Conservation (phyloP, 2,888 invertebrate genomes). For the Eilema sororculum region DNA sequence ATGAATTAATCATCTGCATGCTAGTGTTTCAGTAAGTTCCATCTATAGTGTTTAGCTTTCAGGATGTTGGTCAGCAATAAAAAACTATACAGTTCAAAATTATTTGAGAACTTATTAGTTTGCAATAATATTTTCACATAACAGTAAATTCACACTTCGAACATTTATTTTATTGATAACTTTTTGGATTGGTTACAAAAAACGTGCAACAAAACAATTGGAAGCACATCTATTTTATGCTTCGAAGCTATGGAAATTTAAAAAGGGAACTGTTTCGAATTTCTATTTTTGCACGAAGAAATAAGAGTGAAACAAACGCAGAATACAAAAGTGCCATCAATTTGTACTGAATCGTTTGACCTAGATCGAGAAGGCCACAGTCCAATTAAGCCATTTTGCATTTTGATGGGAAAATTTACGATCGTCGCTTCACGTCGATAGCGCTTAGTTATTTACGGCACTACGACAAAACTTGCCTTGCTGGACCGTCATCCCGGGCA, state of each 20-base stretch:
- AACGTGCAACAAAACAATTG: constrained; percentile 20
- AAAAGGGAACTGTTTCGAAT: constrained; percentile 27
- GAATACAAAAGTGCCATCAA: constrained; percentile 79
- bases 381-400: constrained; percentile 87
- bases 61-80: background rate
- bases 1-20: background rate
- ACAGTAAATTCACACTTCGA: background rate
- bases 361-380: constrained; percentile 83
- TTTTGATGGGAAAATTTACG: constrained; percentile 86
- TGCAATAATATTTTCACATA: background rate
- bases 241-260: constrained; percentile 17
- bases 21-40: background rate
- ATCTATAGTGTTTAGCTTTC: background rate
- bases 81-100: background rate
- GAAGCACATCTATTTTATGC: constrained; percentile 31
- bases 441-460: constrained; percentile 74
- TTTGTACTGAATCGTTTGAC: constrained; percentile 82
- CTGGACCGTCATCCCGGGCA: constrained; percentile 46
- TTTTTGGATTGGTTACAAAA: background rate
- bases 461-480: constrained; percentile 63
- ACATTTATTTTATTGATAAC: background rate
- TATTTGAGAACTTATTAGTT: background rate
- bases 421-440: constrained; percentile 75
- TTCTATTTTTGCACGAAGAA: constrained; percentile 43
- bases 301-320: constrained; percentile 70